These are phyloP conservation scores for Metellina segmentata DNA, from an alignment of 2,888 invertebrate genomes.

Conservation along the genomic window DNA sequence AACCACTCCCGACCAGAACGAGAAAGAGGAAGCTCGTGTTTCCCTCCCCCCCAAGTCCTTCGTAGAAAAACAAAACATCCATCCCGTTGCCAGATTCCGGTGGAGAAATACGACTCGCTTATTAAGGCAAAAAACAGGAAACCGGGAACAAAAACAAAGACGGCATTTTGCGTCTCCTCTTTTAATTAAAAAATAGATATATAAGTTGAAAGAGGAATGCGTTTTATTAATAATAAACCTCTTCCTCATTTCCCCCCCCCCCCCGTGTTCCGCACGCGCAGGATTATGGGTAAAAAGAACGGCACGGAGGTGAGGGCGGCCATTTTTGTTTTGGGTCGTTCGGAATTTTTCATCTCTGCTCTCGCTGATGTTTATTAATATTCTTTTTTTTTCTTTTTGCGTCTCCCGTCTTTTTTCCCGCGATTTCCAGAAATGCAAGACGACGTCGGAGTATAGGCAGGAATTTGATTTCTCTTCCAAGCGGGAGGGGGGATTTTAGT, in stretches of 20 bases:
- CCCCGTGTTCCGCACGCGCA: background rate
- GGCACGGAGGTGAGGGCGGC: too few species aligned
- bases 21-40: too few species aligned
- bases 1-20: too few species aligned
- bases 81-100: background rate
- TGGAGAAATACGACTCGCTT: background rate
- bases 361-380: background rate
- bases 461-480: background rate
- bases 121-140: background rate
- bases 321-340: too few species aligned
- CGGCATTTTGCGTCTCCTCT: background rate
- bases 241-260: too few species aligned
- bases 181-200: conserved; percentile 1
- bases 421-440: background rate
- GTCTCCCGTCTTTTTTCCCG: background rate
- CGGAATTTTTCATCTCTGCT: background rate
- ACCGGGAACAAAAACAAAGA: background rate
- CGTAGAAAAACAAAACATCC: too few species aligned
- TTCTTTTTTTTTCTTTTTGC: background rate
- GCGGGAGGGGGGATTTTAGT: background rate
- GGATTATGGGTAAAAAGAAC: conserved; percentile 4
- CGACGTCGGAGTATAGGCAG: background rate
- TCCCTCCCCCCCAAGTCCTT: too few species aligned
- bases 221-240: conserved; percentile 38
- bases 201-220: background rate